Conservation (phyloP, 1,140 invertebrate genomes). For the Caenorhabditis brenneri region DNA sequence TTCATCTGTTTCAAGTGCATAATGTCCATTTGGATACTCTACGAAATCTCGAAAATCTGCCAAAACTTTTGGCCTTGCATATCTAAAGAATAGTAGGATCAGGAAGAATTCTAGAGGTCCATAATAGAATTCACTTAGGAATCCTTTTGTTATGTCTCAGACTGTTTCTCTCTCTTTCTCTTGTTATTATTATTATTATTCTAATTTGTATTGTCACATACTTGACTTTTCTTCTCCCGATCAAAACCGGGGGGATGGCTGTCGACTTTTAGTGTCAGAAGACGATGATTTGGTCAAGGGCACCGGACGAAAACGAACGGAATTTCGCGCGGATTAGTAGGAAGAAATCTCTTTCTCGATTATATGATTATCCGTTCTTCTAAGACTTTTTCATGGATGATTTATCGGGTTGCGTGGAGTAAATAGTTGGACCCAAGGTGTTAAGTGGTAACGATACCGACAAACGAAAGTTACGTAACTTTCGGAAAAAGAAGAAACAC, state of each 20-base stretch:
- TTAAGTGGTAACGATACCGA: not conserved
- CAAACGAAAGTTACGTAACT: conserved; percentile 35
- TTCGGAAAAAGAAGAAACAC: not conserved
- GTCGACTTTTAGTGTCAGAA: conserved; percentile 33
- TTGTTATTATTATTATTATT: conserved; percentile 40
- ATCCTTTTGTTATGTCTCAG: not conserved
- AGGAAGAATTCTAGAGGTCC: not conserved
- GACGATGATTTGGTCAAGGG: conserved; percentile 41
- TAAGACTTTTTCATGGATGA: not conserved
- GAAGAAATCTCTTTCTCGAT: conserved; percentile 3
- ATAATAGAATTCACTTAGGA: conserved; percentile 27
- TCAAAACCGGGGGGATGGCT: not conserved
- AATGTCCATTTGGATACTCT: conserved; percentile 13
- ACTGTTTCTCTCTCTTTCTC: not conserved
- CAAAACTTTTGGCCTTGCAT: not conserved
- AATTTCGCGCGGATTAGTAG: conserved; percentile 34
- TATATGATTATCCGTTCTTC: conserved; percentile 35
- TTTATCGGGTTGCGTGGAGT: not conserved
- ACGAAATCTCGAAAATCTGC: not conserved
- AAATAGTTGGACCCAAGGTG: not conserved
- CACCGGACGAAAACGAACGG: conserved; percentile 1
- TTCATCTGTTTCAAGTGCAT: conserved; percentile 4
- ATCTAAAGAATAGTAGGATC: not conserved
- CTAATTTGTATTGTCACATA: conserved; percentile 43
- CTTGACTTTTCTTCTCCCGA: conserved; percentile 10